Evolutionary conservation across 2,113 vertebrate genomes (phyloP), one percentile per base, ranked within the genome.

Genomic region (Labeo catla): DNA sequence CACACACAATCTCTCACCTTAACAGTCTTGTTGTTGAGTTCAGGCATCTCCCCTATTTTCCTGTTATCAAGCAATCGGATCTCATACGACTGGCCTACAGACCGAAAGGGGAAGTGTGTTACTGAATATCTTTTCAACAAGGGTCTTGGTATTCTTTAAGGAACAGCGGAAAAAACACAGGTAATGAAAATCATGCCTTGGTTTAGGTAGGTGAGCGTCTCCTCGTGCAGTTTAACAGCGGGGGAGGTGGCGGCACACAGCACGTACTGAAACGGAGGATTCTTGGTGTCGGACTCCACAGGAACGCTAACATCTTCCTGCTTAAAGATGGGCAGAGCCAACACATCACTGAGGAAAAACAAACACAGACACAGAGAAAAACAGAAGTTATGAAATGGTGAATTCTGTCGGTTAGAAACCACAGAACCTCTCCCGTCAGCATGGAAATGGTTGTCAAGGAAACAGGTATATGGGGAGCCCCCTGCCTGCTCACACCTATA

Each of bases 131-230:
- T 65, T 19, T 13, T 68, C 16, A 59, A 59, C 16, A 2, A 59
- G 54, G 54, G 54, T 57, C 16, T 57, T 76, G 76, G 47, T 50
- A 49, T 50, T 43, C 43, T 21, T 5, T 19, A 39, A 72, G 16
- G 65, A 21, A 86, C n/a, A 61, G 63, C 34, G 65, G 28, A 39
- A 52, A 10, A 65, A 36, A 21, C 12, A 6, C 13, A 34, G 47
- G 23, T 50, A 12, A n/a, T n/a, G 11, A 28, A 43, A 65, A 16
- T 9, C 2, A 9, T 74, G 99, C 98, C 98, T 97, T 99, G 98
- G 93, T 99, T 99, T 89, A 99, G 97, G 93, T 99, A 99, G 39
- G 98, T 99, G 91, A 99, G 97, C 0, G 98, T 99, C 91, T 99
- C 98, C 0, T 99, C 98, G 0, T 99, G 98, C 85, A 99, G 97